Evolutionary conservation across 2,888 invertebrate species (phyloP), one percentile per base, ranked within the genome.

Genomic region (Cyclophora punctaria): DNA sequence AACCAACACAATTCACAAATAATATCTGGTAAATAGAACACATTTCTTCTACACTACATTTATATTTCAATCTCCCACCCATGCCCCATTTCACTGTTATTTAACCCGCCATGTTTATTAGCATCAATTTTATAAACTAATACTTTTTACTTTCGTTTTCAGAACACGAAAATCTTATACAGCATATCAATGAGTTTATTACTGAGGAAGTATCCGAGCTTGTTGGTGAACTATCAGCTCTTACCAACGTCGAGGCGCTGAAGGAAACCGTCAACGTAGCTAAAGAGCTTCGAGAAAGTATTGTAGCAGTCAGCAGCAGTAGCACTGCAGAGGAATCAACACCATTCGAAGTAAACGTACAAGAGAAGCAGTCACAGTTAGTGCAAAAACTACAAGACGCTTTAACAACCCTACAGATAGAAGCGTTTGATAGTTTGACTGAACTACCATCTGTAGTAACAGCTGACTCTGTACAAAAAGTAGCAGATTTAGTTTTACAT

Each of bases 401-500:
- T 0, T 52, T 78, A 42, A 59, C 59, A 3, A 57, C 58, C n/a
- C 53, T 75, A 20, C 71, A 75, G 48, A 61, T 51, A 2, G 62
- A 67, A 52, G 57, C 60, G 35, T 48, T 74, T 3, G 72, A 75
- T 40, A 67, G 56, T 46, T 59, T 64, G 3, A 57, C 67, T 45
- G 60, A 64, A 33, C 51, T 74, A 0, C 40, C 52, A 5, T 44
- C 60, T 3, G 34, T 53, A 1, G 46, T 69, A 4, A 57, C 66
- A 47, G 44, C 63, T 3, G 63, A 69, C 3, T 46, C 58, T 33
- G 46, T 78, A 20, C 59, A 72, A 53, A 67, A 52, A 52, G 59
- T 78, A 4, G 66, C 64, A 4, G 67, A 75, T 35, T 57, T 67
- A 1, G 70, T 78, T 3, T 66, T 64, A 3, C 64, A 72, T 57